Base-by-base conservation (phyloP, 2,113 vertebrate species). In the Microcebus jonahi region DNA sequence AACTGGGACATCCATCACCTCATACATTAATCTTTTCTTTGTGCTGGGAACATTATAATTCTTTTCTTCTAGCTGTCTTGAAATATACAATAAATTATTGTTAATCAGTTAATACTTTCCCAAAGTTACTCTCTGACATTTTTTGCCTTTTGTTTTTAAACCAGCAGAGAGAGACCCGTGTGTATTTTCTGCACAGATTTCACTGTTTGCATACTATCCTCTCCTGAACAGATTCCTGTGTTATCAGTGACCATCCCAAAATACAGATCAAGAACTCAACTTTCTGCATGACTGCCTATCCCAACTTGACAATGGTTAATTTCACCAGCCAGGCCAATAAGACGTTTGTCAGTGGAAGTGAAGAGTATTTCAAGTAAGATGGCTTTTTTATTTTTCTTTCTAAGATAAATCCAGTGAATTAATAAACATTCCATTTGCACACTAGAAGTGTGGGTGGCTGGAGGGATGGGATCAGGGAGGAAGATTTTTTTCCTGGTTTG, bases 351-450 rank as follows among this genome's bases (percentile, higher is more conserved):
- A 99, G 99, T 94, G 99, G 99, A 71, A 99, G 99, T 21, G 99
- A 99, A 98, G 99, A 99, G 89, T 99, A 99, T 95, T 99, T 99
- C 98, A 99, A 99, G 99, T 99, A 99, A 99, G 99, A 98, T 9
- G 9, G 53, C 50, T 29, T 92, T 97, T 53, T 89, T n/a, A n/a
- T 8, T 48, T 3, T 71, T 14, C 23, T 71, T 84, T 39, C 57
- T 27, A 4, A 70, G 90, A 75, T n/a, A 63, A 77, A 21, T 7
- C 36, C 25, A 63, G 11, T 34, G 31, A 71, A 70, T 48, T 73
- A 50, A 68, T 39, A 79, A 45, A 59, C 34, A 34, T 55, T 13
- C 25, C 25, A 0, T 11, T 21, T 81, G 39, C 11, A 34, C 18
- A 39, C 42, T 1, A 20, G 76, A 45, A 8, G 7, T 53, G 12